Conservation (phyloP, 2,888 invertebrate species). For the Agonopterix arenella region DNA sequence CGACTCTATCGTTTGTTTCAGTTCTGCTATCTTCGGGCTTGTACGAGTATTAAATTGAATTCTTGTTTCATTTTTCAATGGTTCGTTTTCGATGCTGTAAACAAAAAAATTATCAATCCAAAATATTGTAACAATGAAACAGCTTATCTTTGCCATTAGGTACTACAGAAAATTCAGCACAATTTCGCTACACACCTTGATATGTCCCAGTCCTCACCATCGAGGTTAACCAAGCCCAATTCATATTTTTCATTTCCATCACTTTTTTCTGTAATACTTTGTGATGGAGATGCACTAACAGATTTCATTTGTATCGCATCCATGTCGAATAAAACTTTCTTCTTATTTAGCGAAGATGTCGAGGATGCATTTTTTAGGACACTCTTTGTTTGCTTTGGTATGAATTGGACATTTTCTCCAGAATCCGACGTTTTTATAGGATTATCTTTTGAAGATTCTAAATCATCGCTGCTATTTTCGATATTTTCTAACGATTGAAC, state of each 20-base stretch:
- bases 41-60: conserved; percentile 64
- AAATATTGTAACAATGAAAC: background rate
- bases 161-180: background rate
- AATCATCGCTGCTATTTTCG: conserved; percentile 37
- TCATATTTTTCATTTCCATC: conserved; percentile 53
- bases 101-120: background rate
- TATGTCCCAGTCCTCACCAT: conserved; percentile 72
- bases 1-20: conserved; percentile 74
- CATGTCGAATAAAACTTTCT: conserved; percentile 80
- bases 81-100: conserved; percentile 66
- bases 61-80: conserved; percentile 41
- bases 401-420: conserved; percentile 34
- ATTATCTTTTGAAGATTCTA: conserved; percentile 32
- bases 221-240: conserved; percentile 54
- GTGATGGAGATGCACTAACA: conserved; percentile 70
- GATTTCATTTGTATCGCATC: conserved; percentile 75
- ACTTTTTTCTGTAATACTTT: conserved; percentile 61
- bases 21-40: conserved; percentile 73
- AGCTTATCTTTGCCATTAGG: no score
- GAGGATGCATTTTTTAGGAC: conserved; percentile 78
- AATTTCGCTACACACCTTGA: conserved; percentile 53
- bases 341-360: conserved; percentile 74
- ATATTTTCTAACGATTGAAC: conserved; percentile 13
- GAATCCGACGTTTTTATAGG: conserved; percentile 34
- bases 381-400: conserved; percentile 63